Evolutionary conservation across 2,888 invertebrate species (phyloP).

Genomic region (Morpho deidamia): DNA sequence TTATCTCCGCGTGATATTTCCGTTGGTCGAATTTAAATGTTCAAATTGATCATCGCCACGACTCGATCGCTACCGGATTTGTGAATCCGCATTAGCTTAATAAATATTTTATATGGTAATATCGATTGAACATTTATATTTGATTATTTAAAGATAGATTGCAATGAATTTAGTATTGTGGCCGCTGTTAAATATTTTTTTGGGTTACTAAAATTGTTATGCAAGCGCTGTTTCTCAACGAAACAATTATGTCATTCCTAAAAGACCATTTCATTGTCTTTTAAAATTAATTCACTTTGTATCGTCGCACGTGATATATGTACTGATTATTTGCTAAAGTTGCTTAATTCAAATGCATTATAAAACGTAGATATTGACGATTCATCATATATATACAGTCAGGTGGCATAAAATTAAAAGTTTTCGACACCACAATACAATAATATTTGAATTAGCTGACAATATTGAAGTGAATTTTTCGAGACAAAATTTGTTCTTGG

Average conservation of each 20-base stretch:
- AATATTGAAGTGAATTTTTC: too few relatives aligned
- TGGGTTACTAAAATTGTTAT: constrained; percentile 7
- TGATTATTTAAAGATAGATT: constrained; percentile 23
- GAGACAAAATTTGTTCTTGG: too few relatives aligned
- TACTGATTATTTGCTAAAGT: constrained; percentile 27
- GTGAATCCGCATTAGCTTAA: constrained; percentile 8
- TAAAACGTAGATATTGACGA: too few relatives aligned
- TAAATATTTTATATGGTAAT: neutral
- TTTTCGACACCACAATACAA: too few relatives aligned
- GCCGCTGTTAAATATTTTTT: constrained; percentile 4
- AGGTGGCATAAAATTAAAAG: neutral
- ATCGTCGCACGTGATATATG: constrained; percentile 35
- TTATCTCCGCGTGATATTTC: constrained; percentile 75
- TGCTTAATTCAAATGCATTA: neutral
- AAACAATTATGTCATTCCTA: constrained; percentile 17
- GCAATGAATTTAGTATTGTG: constrained; percentile 1
- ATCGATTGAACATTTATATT: constrained; percentile 12
- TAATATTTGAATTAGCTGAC: too few relatives aligned
- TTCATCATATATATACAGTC: neutral
- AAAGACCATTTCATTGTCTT: constrained; percentile 19
- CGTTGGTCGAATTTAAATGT: constrained; percentile 66
- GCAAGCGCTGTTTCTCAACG: constrained; percentile 6
- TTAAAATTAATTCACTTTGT: constrained; percentile 27
- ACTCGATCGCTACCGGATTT: constrained; percentile 67
- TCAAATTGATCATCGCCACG: constrained; percentile 55